These are phyloP conservation scores for Chydorus sphaericus DNA, from an alignment of 2,888 invertebrate genomes.

Conservation along the genomic window DNA sequence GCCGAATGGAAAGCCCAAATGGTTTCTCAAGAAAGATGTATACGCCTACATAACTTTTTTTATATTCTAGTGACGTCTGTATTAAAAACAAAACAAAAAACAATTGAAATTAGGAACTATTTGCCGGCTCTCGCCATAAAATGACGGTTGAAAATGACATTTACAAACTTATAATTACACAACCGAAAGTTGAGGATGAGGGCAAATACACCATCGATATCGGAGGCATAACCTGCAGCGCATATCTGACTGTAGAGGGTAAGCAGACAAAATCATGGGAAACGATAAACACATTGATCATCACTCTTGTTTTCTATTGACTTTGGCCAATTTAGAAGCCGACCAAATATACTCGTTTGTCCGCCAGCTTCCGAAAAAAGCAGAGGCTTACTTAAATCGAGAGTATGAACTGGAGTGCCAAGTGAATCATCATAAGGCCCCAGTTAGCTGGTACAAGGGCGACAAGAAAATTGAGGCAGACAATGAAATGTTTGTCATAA, in stretches of 20 bases:
- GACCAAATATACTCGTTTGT: slow-evolving; percentile 88
- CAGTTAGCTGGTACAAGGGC: slow-evolving; percentile 84
- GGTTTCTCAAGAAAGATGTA: slow-evolving; percentile 83
- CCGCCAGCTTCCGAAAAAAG: slow-evolving; percentile 73
- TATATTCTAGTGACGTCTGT: neutral
- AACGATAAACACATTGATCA: neutral
- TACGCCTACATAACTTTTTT: neutral
- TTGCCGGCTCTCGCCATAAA: slow-evolving; percentile 91
- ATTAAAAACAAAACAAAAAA: neutral
- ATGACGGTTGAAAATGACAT: slow-evolving; percentile 82
- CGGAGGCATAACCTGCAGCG: slow-evolving; percentile 72
- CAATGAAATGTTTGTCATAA: slow-evolving; percentile 67
- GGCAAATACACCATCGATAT: slow-evolving; percentile 95
- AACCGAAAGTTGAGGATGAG: slow-evolving; percentile 88
- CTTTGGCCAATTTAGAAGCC: slow-evolving; percentile 47
- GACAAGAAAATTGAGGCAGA: slow-evolving; percentile 57
- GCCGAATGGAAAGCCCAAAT: slow-evolving; percentile 84
- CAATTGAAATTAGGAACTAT: slow-evolving; percentile 55
- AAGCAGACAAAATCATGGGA: slow-evolving; percentile 19
- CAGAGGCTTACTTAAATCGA: slow-evolving; percentile 78
- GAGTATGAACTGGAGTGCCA: slow-evolving; percentile 84
- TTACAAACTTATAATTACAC: slow-evolving; percentile 75
- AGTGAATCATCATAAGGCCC: slow-evolving; percentile 83
- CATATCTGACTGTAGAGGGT: slow-evolving; percentile 86
- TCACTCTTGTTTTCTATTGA: slow-evolving; percentile 3